Evolutionary conservation across 1,140 invertebrate genomes (phyloP), one percentile per base, ranked within the genome.

Genomic region (Ephestia elutella): DNA sequence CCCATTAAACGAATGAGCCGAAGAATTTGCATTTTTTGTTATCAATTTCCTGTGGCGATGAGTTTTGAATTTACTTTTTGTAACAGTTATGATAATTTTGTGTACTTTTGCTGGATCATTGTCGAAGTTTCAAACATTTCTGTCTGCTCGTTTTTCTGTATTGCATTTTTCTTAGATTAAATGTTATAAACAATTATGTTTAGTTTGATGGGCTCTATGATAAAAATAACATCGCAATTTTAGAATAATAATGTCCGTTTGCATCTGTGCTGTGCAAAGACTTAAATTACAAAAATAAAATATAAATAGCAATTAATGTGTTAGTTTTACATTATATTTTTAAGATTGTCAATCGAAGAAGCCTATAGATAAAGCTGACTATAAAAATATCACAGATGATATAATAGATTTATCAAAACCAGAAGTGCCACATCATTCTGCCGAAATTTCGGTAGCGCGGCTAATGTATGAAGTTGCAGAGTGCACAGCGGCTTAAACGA

Each of bases 401-500:
- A 8, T 32, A 32, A 32, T 32, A 11, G 38, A n/a, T 44, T 44
- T 17, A 17, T 44, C 15, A 44, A 44, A 35, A 15, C 38, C 38
- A 44, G n/a, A 44, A 44, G 38, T 44, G 38, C 38, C 38, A 15
- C 38, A 44, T 44, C 38, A 44, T 53, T 21, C 19, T 25, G 9
- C 20, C 19, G 13, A 20, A 53, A 53, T 53, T 25, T 18, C n/a
- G 38, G 38, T 44, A 44, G 10, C 38, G 11, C 20, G n/a, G 9
- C 50, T 53, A 53, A 53, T 53, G 19, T 25, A 25, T 25, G 21
- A 53, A 53, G 50, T 53, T 53, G 21, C 18, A 53, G 50, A 53
- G 21, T 25, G 19, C 50, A 53, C 50, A 25, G 11, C 13, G 19
- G 21, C 50, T 53, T 74, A 71, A 78, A 72, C 71, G 70, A 80